Evolutionary conservation across 2,113 vertebrate species (phyloP), one percentile per base, ranked within the genome.

Genomic region (Mastomys coucha): DNA sequence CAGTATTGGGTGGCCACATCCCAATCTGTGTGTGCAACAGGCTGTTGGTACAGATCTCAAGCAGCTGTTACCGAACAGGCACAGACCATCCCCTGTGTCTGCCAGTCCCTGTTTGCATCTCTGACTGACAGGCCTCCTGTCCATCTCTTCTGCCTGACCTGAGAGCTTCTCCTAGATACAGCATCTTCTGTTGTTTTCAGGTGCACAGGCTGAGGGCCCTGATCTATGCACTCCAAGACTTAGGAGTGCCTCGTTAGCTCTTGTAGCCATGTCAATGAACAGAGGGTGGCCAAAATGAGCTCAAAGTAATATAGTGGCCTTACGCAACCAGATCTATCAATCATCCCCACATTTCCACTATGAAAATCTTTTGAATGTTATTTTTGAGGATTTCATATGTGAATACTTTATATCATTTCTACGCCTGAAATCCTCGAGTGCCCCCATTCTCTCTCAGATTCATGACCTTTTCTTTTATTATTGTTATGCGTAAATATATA

Each of bases 41-140:
- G 7, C 70, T 51, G 22, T 31, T 73, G 42, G 36, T 39, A 63
- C 31, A 3, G 1, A 11, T n/a, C 39, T 36, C 45, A 2, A 26
- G 0, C 0, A 17, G 60, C 80, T 7, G 20, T 20, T 31, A 4
- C n/a, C 17, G 42, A 17, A 5, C 0, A 3, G 65, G 63, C 14
- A 80, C 73, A 17, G 33, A 20, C 22, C 24, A 5, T 16, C 7
- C 11, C 28, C 0, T 3, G 26, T 49, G 63, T 13, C n/a, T 69
- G 19, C 28, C 26, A 1, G 24, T 6, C 16, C 53, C 39, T n/a
- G 5, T 36, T 5, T 65, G 69, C 26, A 4, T 67, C 31, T 33
- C 31, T 9, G 7, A 65, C 28, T 33, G 42, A 73, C 19, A 51
- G 39, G 39, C 33, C 36, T 19, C 89, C 22, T 26, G 17, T 7